Evolutionary conservation across 2,797 vertebrate genomes (phyloP).

Genomic region (Cynopterus sphinx): DNA sequence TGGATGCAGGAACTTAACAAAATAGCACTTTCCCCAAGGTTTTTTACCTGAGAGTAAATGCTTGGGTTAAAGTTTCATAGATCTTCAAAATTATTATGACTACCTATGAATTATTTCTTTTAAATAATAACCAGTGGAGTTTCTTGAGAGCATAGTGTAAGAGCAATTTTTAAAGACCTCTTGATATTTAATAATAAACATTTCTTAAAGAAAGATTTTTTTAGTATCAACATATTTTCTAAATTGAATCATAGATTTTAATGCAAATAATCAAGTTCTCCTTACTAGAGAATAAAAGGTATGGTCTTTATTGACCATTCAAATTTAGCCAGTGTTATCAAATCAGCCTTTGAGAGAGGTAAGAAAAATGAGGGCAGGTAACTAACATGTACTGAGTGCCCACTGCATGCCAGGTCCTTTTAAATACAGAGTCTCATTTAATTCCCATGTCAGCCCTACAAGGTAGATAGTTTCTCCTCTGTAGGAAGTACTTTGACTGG

Average conservation of each 20-base stretch:
- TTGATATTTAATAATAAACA: neutral
- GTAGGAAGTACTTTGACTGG: neutral
- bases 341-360: neutral
- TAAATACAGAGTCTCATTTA: neutral
- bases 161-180: neutral
- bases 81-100: neutral
- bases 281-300: neutral
- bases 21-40: neutral
- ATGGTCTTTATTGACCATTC: neutral
- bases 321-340: neutral
- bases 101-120: neutral
- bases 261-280: neutral
- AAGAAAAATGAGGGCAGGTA: neutral
- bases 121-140: neutral
- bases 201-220: slow-evolving; percentile 21
- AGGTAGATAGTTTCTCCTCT: neutral
- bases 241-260: neutral
- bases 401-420: neutral
- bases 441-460: neutral
- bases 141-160: neutral
- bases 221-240: neutral
- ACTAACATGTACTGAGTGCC: neutral
- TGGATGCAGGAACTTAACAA: slow-evolving; percentile 42
- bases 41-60: neutral
- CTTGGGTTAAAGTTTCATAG: slow-evolving; percentile 6